Evolutionary conservation across 1,140 invertebrate genomes (phyloP).

Genomic region (Octopus sinensis): DNA sequence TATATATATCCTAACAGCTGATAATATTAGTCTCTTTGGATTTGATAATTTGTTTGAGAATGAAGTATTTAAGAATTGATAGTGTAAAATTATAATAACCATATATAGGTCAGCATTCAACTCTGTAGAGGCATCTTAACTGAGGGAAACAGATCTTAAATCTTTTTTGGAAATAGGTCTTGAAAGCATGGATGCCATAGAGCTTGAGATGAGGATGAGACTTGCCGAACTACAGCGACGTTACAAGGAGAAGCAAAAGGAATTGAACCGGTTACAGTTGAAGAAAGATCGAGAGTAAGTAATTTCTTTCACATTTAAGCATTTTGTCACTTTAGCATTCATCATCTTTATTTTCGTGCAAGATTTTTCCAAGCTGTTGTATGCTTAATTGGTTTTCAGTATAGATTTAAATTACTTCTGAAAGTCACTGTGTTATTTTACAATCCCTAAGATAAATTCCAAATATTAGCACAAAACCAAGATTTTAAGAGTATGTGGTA

Average conservation of each 20-base stretch:
- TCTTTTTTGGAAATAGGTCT: slow-evolving; percentile 47
- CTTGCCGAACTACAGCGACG: slow-evolving; percentile 76
- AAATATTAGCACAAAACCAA: too few species aligned
- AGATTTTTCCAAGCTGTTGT: too few species aligned
- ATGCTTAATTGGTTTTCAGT: too few species aligned
- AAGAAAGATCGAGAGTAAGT: slow-evolving; percentile 54
- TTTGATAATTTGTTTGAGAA: too few species aligned
- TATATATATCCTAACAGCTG: background rate
- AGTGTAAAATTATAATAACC: background rate
- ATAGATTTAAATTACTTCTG: too few species aligned
- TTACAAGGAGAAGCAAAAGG: slow-evolving; percentile 78
- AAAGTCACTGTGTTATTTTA: too few species aligned
- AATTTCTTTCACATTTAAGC: background rate
- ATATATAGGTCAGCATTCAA: background rate
- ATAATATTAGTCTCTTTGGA: background rate
- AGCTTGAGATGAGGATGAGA: slow-evolving; percentile 74
- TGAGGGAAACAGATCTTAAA: slow-evolving; percentile 47
- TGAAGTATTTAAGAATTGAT: background rate
- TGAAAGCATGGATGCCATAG: slow-evolving; percentile 70
- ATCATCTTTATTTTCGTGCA: background rate
- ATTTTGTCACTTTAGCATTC: background rate
- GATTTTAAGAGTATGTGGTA: too few species aligned
- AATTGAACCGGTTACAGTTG: slow-evolving; percentile 67
- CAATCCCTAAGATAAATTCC: too few species aligned
- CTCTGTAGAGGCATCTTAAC: slow-evolving; percentile 30